A percentile compares a stretch with the other conserved stretches of the same genome.
These are phyloP conservation scores for Cephus pulcher DNA, from an alignment of 2,888 invertebrate genomes.

Conservation along the genomic window DNA sequence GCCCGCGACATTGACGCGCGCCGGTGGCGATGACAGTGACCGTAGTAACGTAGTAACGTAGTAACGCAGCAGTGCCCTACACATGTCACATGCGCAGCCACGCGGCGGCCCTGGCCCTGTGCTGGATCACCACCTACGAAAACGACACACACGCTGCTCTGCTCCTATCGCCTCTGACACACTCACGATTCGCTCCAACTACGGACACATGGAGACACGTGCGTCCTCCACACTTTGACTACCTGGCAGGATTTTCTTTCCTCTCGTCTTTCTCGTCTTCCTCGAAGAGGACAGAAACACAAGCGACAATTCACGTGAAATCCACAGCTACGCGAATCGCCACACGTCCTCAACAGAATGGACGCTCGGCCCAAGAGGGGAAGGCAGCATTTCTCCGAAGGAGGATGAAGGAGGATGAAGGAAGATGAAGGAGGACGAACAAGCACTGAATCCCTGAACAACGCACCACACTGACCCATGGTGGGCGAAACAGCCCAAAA, in stretches of 20 bases:
- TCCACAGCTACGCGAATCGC: too few species aligned
- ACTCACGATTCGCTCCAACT: conserved; percentile 56
- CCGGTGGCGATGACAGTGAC: conserved; percentile 19
- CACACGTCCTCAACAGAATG: too few species aligned
- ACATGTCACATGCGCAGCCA: conserved; percentile 58
- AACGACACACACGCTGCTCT: conserved; percentile 50
- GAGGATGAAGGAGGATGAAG: conserved; percentile 6
- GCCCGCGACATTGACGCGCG: conserved; percentile 34
- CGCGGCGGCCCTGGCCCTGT: conserved; percentile 8
- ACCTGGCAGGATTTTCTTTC: conserved; percentile 55
- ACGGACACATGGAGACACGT: conserved; percentile 48
- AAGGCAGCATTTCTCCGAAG: too few species aligned
- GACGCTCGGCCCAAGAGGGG: too few species aligned
- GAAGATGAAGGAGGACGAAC: conserved; percentile 7
- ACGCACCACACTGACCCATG: conserved; percentile 29
- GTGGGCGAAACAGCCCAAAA: conserved; percentile 26
- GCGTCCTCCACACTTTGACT: conserved; percentile 34
- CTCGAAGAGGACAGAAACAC: neutral
- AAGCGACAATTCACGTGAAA: neutral
- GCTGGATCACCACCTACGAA: too few species aligned
- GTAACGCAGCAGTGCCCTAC: conserved; percentile 50
- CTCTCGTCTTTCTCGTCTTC: conserved; percentile 8
- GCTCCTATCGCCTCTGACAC: conserved; percentile 57
- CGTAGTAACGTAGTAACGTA: conserved; percentile 19
- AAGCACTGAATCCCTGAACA: conserved; percentile 40